A percentile compares a stretch with the other conserved stretches of the same genome.
phyloP scores from a whole-genome alignment of 2,113 vertebrate genomes.

The Leiothrix lutea region DNA sequence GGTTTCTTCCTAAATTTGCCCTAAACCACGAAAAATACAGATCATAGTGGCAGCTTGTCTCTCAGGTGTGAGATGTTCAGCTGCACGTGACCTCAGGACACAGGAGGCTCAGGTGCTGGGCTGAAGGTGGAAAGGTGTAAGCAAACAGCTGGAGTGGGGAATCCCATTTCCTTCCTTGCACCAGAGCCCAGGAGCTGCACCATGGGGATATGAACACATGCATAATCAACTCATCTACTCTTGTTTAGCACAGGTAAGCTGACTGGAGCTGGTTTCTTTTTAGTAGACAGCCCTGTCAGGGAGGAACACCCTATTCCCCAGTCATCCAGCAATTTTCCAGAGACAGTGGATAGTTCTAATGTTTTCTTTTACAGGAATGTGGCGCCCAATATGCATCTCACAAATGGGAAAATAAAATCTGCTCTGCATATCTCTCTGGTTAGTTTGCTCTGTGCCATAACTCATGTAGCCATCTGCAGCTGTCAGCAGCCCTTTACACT shows the following conservation, averaged over 20 bases:
- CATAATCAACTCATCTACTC: rapidly evolving
- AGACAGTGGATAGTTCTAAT: not conserved
- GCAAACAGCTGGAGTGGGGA: not conserved
- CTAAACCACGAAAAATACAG: not conserved
- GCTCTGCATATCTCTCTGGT: not conserved
- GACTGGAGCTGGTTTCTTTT: not conserved
- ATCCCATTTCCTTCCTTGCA: not conserved
- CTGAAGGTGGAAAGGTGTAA: not conserved
- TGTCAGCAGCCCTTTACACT: not conserved
- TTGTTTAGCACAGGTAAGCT: not conserved
- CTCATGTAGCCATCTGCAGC: not conserved
- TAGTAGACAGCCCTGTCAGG: not conserved
- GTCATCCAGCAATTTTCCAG: not conserved
- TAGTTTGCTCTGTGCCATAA: not conserved
- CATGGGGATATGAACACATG: not conserved
- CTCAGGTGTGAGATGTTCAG: not conserved
- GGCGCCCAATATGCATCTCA: not conserved
- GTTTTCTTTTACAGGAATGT: not conserved
- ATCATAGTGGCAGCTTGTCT: not conserved
- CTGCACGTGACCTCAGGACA: not conserved
- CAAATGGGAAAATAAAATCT: constrained; percentile 22
- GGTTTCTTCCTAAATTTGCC: not conserved
- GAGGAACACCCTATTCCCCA: not conserved
- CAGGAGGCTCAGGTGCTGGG: not conserved
- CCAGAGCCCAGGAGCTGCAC: not conserved